Percentiles rank a stretch among this genome's conserved stretches.
These are phyloP conservation scores for Trissoscelio sp. DNA, from an alignment of 2,888 invertebrate species.

Conservation along the genomic window DNA sequence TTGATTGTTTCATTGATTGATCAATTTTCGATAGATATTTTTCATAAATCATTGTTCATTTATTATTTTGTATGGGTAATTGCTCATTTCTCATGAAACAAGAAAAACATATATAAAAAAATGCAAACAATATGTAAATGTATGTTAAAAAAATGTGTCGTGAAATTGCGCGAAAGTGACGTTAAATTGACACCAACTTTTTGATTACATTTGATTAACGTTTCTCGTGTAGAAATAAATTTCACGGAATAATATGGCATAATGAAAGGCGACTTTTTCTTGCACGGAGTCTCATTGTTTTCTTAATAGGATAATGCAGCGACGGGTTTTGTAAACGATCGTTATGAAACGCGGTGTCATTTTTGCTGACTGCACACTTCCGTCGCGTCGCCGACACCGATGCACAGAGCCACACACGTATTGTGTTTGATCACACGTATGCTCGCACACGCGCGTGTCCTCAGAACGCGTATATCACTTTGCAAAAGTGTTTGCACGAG, in stretches of 20 bases:
- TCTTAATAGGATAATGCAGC: slow-evolving; percentile 51
- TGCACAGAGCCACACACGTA: slow-evolving; percentile 35
- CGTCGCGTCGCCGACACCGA: slow-evolving; percentile 47
- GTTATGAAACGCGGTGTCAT: slow-evolving; percentile 54
- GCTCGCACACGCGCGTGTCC: slow-evolving; percentile 20
- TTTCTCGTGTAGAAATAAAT: slow-evolving; percentile 23
- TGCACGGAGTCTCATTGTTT: slow-evolving; percentile 42
- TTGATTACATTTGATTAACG: slow-evolving; percentile 21
- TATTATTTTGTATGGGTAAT: no score
- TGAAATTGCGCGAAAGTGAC: slow-evolving; percentile 6
- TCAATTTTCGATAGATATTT: no score
- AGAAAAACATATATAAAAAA: no score
- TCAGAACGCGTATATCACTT: slow-evolving; percentile 51
- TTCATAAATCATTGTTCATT: no score
- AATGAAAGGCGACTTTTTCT: slow-evolving; percentile 39
- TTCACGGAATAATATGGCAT: slow-evolving; percentile 41
- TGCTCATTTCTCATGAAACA: no score
- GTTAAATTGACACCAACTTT: slow-evolving; percentile 19
- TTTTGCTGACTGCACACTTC: slow-evolving; percentile 61
- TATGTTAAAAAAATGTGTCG: no score
- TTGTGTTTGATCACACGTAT: slow-evolving; percentile 13
- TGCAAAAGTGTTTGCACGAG: slow-evolving; percentile 45
- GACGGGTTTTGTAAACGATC: slow-evolving; percentile 51
- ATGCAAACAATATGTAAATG: no score
- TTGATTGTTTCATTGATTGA: no score